These are phyloP conservation scores for Labrus mixtus DNA, from an alignment of 2,113 vertebrate genomes.

Conservation along the genomic window DNA sequence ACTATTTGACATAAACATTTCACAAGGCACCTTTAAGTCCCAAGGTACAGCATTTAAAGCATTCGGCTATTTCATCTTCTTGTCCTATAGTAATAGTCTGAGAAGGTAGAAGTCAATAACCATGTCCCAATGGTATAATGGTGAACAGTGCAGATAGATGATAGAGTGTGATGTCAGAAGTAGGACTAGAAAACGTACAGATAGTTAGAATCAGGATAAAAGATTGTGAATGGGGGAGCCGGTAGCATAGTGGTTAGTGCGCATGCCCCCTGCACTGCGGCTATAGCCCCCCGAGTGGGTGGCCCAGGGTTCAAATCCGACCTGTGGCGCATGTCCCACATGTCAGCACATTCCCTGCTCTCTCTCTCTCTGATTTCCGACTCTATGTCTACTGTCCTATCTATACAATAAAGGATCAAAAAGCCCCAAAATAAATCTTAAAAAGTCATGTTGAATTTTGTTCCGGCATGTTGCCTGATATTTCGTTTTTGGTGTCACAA, in stretches of 20 bases:
- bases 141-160: background rate
- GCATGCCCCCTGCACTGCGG: too few species aligned
- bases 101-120: background rate
- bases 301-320: too few species aligned
- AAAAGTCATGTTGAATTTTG: too few species aligned
- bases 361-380: too few species aligned
- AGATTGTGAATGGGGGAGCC: too few species aligned
- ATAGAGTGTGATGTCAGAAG: background rate
- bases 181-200: background rate
- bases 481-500: background rate
- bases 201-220: background rate
- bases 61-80: background rate
- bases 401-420: too few species aligned
- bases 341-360: too few species aligned
- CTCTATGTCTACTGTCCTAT: too few species aligned
- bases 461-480: background rate
- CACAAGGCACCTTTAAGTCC: background rate
- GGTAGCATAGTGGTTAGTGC: too few species aligned
- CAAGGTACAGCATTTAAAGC: background rate
- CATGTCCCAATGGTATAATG: background rate
- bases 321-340: too few species aligned
- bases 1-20: background rate
- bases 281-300: too few species aligned
- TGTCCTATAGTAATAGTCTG: background rate
- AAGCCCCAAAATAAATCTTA: too few species aligned